phyloP scores from a whole-genome alignment of 1,140 invertebrate species.

The Sycobia sp. region DNA sequence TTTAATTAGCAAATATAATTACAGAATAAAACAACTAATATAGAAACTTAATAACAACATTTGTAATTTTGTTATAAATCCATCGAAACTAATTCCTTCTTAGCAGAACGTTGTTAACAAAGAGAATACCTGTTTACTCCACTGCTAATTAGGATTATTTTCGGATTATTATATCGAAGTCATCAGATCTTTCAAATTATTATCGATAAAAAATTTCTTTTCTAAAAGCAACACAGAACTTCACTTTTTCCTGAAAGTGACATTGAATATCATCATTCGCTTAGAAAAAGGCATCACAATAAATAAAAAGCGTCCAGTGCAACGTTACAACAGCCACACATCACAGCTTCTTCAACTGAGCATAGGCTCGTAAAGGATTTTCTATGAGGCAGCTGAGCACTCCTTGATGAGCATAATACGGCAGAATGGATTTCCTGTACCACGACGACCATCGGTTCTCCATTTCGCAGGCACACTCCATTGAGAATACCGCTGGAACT shows the following conservation, averaged over 20 bases:
- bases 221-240: not conserved
- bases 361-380: constrained; percentile 49
- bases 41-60: not conserved
- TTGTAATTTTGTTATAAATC: not conserved
- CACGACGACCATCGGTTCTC: constrained; percentile 46
- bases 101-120: not conserved
- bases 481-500: constrained; percentile 40
- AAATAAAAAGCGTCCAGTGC: constrained; percentile 7
- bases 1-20: not conserved
- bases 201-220: not conserved
- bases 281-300: constrained; percentile 5
- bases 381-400: constrained; percentile 46
- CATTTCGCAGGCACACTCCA: constrained; percentile 54
- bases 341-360: constrained; percentile 28
- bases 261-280: not conserved
- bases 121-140: not conserved
- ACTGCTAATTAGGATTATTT: not conserved
- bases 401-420: constrained; percentile 50
- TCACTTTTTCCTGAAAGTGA: not conserved
- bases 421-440: constrained; percentile 41
- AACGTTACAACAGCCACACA: not conserved
- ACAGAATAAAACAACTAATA: not conserved
- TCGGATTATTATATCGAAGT: too few species aligned
- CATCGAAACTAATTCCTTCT: not conserved
- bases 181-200: too few species aligned